phyloP scores from a whole-genome alignment of 2,888 invertebrate genomes.

The Stenurella melanura region DNA sequence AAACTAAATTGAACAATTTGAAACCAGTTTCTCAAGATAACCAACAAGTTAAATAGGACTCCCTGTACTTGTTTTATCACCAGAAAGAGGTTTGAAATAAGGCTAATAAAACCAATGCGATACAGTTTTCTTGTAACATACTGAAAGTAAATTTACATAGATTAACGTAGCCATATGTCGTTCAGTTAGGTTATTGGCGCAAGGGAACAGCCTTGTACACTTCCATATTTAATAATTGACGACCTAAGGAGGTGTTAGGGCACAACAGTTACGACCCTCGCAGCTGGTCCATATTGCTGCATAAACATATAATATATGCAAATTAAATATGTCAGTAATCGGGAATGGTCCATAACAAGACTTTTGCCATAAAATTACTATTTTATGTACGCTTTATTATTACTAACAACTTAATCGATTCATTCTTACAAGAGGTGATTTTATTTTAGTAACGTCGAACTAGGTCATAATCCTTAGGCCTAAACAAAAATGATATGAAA shows the following conservation, averaged over 20 bases:
- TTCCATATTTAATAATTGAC: constrained; percentile 67
- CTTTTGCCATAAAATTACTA: neutral
- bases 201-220: constrained; percentile 46
- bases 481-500: too few species aligned
- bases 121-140: constrained; percentile 56
- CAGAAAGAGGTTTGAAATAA: constrained; percentile 51
- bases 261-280: constrained; percentile 66
- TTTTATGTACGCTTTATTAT: neutral
- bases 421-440: too few species aligned
- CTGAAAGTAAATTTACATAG: constrained; percentile 60
- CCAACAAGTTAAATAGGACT: neutral
- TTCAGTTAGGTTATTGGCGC: constrained; percentile 49
- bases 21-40: too few species aligned
- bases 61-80: constrained; percentile 37
- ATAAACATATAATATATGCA: constrained; percentile 69
- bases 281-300: constrained; percentile 68
- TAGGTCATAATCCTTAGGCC: too few species aligned
- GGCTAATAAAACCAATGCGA: constrained; percentile 56
- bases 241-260: constrained; percentile 64
- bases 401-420: too few species aligned
- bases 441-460: too few species aligned
- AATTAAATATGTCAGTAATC: constrained; percentile 58
- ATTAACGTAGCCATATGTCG: constrained; percentile 58
- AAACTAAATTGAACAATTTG: too few species aligned
- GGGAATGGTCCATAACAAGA: neutral